Evolutionary conservation across 2,113 vertebrate species (phyloP).

Genomic region (Pantherophis guttatus): DNA sequence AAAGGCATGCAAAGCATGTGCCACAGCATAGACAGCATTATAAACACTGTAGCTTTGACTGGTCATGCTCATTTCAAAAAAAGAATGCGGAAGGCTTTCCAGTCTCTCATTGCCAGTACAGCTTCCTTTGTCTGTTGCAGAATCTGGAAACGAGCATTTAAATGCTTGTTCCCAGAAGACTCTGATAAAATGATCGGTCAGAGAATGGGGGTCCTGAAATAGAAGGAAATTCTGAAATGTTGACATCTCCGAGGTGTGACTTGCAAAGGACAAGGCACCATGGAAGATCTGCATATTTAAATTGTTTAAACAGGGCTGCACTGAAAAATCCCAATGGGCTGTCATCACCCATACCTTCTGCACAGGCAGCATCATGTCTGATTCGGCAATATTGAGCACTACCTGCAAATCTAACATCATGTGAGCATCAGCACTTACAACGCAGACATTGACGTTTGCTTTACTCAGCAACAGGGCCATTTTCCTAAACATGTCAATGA

Average conservation of each 20-base stretch:
- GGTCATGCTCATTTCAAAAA: conserved; percentile 22
- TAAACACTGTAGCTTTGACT: conserved; percentile 21
- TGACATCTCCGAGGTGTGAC: not conserved
- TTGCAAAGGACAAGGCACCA: conserved; percentile 2
- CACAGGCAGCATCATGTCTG: not conserved
- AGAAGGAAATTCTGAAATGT: conserved; percentile 7
- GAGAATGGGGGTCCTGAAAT: not conserved
- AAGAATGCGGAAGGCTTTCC: not conserved
- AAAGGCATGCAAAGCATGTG: not conserved
- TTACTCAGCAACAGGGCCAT: not conserved
- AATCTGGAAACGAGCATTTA: not conserved
- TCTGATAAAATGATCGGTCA: not conserved
- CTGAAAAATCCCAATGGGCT: conserved; percentile 15
- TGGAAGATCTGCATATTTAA: not conserved
- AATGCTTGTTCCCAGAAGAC: conserved; percentile 26
- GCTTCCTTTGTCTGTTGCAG: not conserved
- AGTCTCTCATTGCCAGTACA: conserved; percentile 13
- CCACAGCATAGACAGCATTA: conserved; percentile 1
- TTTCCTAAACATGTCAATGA: not conserved
- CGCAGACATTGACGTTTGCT: not conserved
- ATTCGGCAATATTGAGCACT: not conserved
- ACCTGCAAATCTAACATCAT: not conserved
- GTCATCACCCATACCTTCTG: conserved; percentile 18
- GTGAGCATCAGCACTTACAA: conserved; percentile 12
- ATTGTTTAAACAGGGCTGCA: not conserved